phyloP scores from a whole-genome alignment of 2,888 invertebrate species.

The Tenthredo scrophulariae region DNA sequence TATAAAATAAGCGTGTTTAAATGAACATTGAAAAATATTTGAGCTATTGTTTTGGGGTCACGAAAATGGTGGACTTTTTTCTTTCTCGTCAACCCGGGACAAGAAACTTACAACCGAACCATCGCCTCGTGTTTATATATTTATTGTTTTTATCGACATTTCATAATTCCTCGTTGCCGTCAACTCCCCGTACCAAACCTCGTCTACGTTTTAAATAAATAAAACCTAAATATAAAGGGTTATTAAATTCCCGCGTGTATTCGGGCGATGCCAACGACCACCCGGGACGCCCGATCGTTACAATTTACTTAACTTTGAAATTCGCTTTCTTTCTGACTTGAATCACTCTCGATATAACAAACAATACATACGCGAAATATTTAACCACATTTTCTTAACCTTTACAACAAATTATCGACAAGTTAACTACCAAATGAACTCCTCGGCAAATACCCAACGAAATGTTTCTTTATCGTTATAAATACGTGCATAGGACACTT shows the following conservation, averaged over 20 bases:
- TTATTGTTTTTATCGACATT: background rate
- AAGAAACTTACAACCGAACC: background rate
- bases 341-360: conserved; percentile 22
- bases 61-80: conserved; percentile 51
- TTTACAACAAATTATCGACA: background rate
- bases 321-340: conserved; percentile 57
- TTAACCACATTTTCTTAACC: background rate
- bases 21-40: background rate
- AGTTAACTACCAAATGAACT: background rate
- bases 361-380: background rate
- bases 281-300: conserved; percentile 2
- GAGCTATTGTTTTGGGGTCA: conserved; percentile 55
- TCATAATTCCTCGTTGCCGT: background rate
- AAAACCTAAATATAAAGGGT: background rate
- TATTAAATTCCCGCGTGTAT: conserved; percentile 67
- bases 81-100: background rate
- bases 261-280: conserved; percentile 23
- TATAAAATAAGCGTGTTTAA: background rate
- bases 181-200: background rate
- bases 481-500: background rate
- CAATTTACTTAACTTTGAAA: conserved; percentile 30
- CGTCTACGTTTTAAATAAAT: background rate
- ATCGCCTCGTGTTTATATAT: conserved; percentile 31
- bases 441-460: background rate
- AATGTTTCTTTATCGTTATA: background rate